Conservation (phyloP, 2,113 vertebrate genomes). For the Gavialis gangeticus region DNA sequence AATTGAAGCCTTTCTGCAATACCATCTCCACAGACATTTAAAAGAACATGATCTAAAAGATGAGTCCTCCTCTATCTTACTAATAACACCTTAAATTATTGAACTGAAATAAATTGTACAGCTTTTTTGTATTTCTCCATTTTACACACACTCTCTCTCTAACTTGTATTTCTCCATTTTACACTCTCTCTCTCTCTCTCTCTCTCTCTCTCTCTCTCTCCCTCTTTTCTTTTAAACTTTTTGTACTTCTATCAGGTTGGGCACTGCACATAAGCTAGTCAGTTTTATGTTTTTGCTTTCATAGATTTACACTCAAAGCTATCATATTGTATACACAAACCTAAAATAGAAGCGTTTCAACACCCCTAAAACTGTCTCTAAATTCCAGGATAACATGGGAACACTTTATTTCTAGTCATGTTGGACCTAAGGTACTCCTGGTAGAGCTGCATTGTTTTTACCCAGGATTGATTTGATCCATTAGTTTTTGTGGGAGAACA, state of each 20-base stretch:
- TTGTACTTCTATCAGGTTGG: not conserved
- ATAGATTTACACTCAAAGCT: not conserved
- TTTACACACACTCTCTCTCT: not conserved
- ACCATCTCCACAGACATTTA: not conserved
- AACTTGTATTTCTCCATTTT: too few species aligned
- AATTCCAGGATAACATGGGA: not conserved
- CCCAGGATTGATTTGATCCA: not conserved
- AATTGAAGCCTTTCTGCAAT: constrained; percentile 20
- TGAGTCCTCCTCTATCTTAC: constrained; percentile 11
- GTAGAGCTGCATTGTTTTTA: not conserved
- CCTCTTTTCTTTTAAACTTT: not conserved
- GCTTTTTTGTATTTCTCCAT: constrained; percentile 50
- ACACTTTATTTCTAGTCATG: not conserved
- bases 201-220: not conserved
- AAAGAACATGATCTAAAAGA: constrained; percentile 25
- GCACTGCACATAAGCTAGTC: not conserved
- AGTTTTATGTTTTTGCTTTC: not conserved
- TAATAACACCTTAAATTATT: constrained; percentile 47
- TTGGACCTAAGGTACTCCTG: constrained; percentile 20
- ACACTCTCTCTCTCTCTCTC: too few species aligned
- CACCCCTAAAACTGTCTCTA: not conserved
- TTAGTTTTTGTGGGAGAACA: not conserved
- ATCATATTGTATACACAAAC: not conserved
- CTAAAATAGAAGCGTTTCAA: not conserved
- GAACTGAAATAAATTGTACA: constrained; percentile 47